phyloP scores from a whole-genome alignment of 2,888 invertebrate genomes.

The Drosophila niveifrons region DNA sequence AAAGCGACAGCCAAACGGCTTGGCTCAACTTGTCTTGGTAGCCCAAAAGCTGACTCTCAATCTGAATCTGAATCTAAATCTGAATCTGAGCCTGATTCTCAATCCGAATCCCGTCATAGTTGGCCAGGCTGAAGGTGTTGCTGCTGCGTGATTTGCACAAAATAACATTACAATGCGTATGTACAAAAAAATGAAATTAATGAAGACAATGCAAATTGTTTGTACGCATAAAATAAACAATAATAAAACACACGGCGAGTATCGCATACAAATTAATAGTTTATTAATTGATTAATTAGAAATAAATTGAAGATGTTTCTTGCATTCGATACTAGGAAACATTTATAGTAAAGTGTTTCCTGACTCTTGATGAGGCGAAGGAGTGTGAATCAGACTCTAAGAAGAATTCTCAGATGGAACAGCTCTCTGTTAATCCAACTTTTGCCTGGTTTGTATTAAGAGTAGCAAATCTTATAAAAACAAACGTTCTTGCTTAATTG shows the following conservation, averaged over 20 bases:
- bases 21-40: constrained; percentile 11
- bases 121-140: constrained; percentile 10
- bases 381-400: not conserved
- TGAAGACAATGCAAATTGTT: constrained; percentile 45
- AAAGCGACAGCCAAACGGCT: constrained; percentile 48
- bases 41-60: constrained; percentile 32
- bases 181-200: constrained; percentile 34
- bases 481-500: not conserved
- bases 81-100: constrained; percentile 19
- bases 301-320: constrained; percentile 13
- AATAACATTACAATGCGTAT: constrained; percentile 13
- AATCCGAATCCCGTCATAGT: constrained; percentile 15
- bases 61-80: constrained; percentile 24
- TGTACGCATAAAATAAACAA: constrained; percentile 34
- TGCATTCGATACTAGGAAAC: constrained; percentile 7
- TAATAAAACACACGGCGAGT: constrained; percentile 21
- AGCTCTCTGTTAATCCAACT: not conserved
- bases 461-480: not conserved
- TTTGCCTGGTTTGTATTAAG: not conserved
- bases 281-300: constrained; percentile 41
- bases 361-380: constrained; percentile 6
- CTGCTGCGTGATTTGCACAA: constrained; percentile 50
- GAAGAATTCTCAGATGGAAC: not conserved
- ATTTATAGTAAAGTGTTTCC: constrained; percentile 4
- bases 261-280: constrained; percentile 33